Conservation (phyloP, 2,797 vertebrate species). For the Rhynchotus rufescens region DNA sequence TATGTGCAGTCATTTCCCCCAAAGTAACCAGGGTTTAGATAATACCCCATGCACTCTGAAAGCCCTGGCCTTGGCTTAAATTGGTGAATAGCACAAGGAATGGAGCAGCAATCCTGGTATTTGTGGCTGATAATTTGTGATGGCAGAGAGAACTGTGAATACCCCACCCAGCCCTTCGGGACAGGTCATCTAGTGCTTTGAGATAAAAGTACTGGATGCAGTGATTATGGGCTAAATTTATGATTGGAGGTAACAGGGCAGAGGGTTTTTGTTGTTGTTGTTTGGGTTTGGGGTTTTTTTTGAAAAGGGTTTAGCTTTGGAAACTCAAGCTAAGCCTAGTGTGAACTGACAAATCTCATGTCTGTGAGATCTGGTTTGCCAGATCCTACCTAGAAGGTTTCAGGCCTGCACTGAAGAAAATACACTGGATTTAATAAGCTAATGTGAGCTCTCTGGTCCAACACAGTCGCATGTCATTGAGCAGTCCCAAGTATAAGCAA, state of each 20-base stretch:
- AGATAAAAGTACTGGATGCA: not conserved
- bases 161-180: too few species aligned
- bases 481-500: not conserved
- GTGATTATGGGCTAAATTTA: not conserved
- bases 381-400: not conserved
- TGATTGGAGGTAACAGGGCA: not conserved
- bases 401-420: not conserved
- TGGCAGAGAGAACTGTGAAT: not conserved
- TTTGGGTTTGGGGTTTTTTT: too few species aligned
- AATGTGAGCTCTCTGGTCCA: not conserved
- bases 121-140: not conserved
- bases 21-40: not conserved
- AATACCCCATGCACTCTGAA: not conserved
- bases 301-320: not conserved
- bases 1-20: not conserved
- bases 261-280: too few species aligned
- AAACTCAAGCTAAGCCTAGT: not conserved
- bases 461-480: rapidly evolving
- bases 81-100: not conserved
- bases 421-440: too few species aligned
- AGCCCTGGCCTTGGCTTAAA: not conserved
- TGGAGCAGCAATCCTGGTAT: not conserved
- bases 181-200: not conserved
- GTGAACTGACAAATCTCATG: not conserved
- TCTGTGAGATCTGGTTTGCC: not conserved